Base-by-base conservation (phyloP, 2,888 invertebrate species). In the Sympetrum striolatum region DNA sequence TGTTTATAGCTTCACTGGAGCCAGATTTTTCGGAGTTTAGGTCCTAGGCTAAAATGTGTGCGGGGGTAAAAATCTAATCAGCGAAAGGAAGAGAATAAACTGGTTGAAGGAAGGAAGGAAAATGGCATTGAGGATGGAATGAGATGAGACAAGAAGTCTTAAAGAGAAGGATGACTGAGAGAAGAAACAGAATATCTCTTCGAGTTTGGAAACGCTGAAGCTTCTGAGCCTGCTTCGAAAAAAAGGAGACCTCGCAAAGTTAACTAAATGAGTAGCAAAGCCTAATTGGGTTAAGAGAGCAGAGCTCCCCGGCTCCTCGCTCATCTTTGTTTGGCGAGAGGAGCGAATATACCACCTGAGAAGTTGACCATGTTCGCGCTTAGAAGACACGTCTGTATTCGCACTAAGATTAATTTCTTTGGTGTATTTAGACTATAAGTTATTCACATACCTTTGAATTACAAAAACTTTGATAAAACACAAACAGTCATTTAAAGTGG, bases 241-340 rank as follows among this genome's bases (percentile, higher is more conserved):
- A 73, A 31, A 14, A 12, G 22, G 22, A 31, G 25, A 86, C 58
- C 58, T 58, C 82, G 10, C 35, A n/a, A 53, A 86, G 60, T 86
- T 86, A 60, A 64, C 37, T 60, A 37, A 60, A 86, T 86, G 64
- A 14, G 58, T 86, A 37, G 37, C 86, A 53, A 37, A 37, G 22
- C 37, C 64, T 60, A 86, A 86, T 86, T 86, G 64, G 86, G 86
- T 86, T 86, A 60, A 60, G 60, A 64, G 37, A 64, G 86, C 86
- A 37, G 60, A 58, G 82, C 37, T 82, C 58, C 44, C 31, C 82
- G 15, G 35, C 53, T 58, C 44, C 82, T 58, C 18, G 31, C 82
- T 60, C 37, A 86, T 60, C 37, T 86, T 86, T 64, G 60, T 60
- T 14, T 60, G 86, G 39, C 22, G 86, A 60, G 39, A 86, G 60